A percentile compares a stretch with the other conserved stretches of the same genome.
phyloP scores from a whole-genome alignment of 2,888 invertebrate genomes.

The Odiellus spinosus region DNA sequence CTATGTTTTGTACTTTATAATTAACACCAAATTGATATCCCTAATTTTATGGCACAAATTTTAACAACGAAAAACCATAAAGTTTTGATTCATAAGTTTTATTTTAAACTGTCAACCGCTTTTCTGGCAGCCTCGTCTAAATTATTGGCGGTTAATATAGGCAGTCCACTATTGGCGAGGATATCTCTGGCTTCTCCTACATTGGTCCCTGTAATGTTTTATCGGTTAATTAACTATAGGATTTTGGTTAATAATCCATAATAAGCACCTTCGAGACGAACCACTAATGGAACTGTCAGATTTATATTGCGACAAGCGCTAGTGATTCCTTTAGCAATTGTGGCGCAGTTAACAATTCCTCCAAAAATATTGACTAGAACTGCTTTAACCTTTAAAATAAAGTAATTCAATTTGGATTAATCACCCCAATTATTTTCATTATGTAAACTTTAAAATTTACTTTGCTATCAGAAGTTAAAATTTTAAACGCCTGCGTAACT shows the following conservation, averaged over 20 bases:
- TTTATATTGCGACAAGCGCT: slow-evolving; percentile 64
- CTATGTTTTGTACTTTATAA: no score
- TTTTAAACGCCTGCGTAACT: slow-evolving; percentile 78
- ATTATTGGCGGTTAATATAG: slow-evolving; percentile 62
- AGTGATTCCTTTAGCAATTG: slow-evolving; percentile 88
- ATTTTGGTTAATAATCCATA: slow-evolving; percentile 11
- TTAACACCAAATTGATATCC: no score
- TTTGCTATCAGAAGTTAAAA: slow-evolving; percentile 53
- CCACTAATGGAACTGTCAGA: slow-evolving; percentile 71
- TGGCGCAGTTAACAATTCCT: slow-evolving; percentile 96
- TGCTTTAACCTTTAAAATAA: slow-evolving; percentile 50
- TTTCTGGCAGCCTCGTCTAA: slow-evolving; percentile 85
- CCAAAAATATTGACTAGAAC: slow-evolving; percentile 98
- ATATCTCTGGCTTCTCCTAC: slow-evolving; percentile 65
- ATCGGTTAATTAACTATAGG: not conserved
- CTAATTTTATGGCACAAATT: no score
- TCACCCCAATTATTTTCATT: no score
- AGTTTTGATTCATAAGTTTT: no score
- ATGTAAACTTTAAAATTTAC: slow-evolving; percentile 22
- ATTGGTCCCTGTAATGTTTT: slow-evolving; percentile 51
- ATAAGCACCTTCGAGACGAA: slow-evolving; percentile 72
- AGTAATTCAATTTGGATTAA: no score
- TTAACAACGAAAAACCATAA: no score
- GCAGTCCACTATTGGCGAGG: slow-evolving; percentile 62
- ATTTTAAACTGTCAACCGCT: slow-evolving; percentile 43